Percentiles rank a stretch among this genome's conserved stretches.
Evolutionary conservation across 2,888 invertebrate genomes (phyloP).

Genomic region (Linyphia triangularis): DNA sequence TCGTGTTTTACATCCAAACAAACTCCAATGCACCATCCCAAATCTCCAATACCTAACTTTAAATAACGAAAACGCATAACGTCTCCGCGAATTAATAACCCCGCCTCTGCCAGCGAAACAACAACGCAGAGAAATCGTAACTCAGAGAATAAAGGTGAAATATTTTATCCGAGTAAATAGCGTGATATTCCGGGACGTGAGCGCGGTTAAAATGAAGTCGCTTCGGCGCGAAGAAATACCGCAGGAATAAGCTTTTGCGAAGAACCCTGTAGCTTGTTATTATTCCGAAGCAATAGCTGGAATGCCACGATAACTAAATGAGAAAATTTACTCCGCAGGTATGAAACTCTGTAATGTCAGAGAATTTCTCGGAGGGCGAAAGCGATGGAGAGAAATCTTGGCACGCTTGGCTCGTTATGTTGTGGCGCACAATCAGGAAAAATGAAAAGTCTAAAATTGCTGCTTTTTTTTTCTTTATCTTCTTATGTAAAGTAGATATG

Average conservation of each 20-base stretch:
- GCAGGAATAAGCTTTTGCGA: not conserved
- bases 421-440: not conserved
- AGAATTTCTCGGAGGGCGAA: not conserved
- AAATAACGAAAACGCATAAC: not conserved
- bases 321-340: slow-evolving; percentile 50
- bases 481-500: not conserved
- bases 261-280: slow-evolving; percentile 9
- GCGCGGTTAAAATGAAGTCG: slow-evolving; percentile 27
- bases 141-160: not conserved
- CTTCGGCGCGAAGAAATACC: not conserved
- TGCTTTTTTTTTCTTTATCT: not conserved
- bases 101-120: not conserved
- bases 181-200: slow-evolving; percentile 45
- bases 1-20: too few species aligned
- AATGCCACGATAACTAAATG: slow-evolving; percentile 24
- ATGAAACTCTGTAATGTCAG: slow-evolving; percentile 24
- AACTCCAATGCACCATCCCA: not conserved
- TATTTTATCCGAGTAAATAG: slow-evolving; percentile 30
- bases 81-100: slow-evolving; percentile 21
- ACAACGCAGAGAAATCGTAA: not conserved
- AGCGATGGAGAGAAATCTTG: not conserved
- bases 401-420: not conserved
- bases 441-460: slow-evolving; percentile 16
- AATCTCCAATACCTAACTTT: not conserved
- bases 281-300: slow-evolving; percentile 35